phyloP scores from a whole-genome alignment of 2,888 invertebrate genomes.

The Aphodius granarius region DNA sequence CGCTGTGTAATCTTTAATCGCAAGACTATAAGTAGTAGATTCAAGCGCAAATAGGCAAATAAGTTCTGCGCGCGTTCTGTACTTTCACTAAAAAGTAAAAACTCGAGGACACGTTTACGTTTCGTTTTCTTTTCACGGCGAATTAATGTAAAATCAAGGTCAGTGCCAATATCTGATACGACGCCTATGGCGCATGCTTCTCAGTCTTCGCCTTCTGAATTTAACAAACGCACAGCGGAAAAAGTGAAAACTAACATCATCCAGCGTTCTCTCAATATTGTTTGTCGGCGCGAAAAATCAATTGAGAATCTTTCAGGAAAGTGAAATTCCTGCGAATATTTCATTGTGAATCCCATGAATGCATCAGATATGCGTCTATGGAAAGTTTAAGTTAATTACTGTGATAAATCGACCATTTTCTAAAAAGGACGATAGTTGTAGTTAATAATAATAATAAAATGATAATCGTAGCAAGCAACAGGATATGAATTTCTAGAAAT shows the following conservation, averaged over 20 bases:
- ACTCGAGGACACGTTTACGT: conserved; percentile 34
- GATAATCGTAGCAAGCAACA: background rate
- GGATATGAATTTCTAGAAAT: background rate
- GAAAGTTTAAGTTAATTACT: background rate
- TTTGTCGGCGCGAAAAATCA: background rate
- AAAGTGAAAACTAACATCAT: background rate
- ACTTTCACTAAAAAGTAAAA: conserved; percentile 43
- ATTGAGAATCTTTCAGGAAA: background rate
- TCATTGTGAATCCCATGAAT: background rate
- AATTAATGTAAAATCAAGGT: conserved; percentile 31
- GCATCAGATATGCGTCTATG: background rate
- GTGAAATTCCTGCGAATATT: background rate
- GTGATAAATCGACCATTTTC: background rate
- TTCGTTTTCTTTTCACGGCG: conserved; percentile 37
- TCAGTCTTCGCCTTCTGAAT: background rate
- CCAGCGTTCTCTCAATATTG: background rate
- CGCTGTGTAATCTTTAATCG: background rate
- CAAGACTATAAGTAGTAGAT: too few species aligned
- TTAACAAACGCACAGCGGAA: background rate
- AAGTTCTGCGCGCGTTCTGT: conserved; percentile 17
- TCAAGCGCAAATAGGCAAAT: background rate
- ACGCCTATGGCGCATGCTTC: background rate
- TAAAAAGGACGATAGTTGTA: background rate
- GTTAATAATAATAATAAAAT: background rate
- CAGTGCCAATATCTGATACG: conserved; percentile 11